Evolutionary conservation across 2,797 vertebrate species (phyloP).

Genomic region (Syndactyla subalaris): DNA sequence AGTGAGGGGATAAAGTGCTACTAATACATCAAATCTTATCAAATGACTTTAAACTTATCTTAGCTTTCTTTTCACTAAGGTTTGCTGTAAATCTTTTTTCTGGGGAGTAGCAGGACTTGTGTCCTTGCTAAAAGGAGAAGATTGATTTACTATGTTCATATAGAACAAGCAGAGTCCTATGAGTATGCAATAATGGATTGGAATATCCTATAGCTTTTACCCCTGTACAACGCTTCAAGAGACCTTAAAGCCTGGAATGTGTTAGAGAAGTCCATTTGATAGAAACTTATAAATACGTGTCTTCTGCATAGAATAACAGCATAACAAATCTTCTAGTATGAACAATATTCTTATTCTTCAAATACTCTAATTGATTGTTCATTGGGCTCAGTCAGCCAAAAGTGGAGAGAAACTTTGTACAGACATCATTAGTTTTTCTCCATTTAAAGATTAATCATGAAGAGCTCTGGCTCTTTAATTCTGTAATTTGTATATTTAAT

Average conservation of each 20-base stretch:
- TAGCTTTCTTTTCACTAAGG: constrained; percentile 57
- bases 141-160: constrained; percentile 68
- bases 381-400: constrained; percentile 91
- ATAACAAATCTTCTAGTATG: constrained; percentile 77
- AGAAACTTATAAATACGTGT: constrained; percentile 9
- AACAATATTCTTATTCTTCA: constrained; percentile 87
- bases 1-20: constrained; percentile 51
- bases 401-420: constrained; percentile 99
- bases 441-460: constrained; percentile 99
- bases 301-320: constrained; percentile 34
- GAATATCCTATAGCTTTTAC: constrained; percentile 4
- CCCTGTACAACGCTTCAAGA: background rate
- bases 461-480: constrained; percentile 99
- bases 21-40: constrained; percentile 73
- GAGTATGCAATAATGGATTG: constrained; percentile 39
- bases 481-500: constrained; percentile 99
- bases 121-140: constrained; percentile 65
- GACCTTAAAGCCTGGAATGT: constrained; percentile 14
- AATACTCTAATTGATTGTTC: constrained; percentile 99
- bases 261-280: constrained; percentile 6
- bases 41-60: constrained; percentile 63
- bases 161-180: constrained; percentile 2
- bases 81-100: constrained; percentile 64
- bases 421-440: constrained; percentile 99
- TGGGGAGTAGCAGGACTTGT: constrained; percentile 9